These are phyloP conservation scores for Oncorhynchus nerka DNA, from an alignment of 2,113 vertebrate genomes.

Conservation along the genomic window DNA sequence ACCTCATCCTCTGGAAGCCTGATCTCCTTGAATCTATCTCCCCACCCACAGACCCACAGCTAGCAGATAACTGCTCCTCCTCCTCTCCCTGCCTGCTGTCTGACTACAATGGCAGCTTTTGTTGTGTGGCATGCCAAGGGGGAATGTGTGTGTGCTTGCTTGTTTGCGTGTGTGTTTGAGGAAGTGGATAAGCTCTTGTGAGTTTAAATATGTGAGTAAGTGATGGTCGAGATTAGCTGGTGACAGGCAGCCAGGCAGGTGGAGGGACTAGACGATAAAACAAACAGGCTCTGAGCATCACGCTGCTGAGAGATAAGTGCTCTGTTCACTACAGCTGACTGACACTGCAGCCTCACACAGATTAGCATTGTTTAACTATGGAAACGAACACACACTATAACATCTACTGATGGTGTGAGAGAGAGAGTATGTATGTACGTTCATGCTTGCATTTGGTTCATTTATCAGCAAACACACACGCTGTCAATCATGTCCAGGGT, in stretches of 20 bases:
- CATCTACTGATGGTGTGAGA: slow-evolving; percentile 1
- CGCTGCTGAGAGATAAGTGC: slow-evolving; percentile 26
- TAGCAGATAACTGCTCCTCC: slow-evolving; percentile 28
- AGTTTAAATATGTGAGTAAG: slow-evolving; percentile 38
- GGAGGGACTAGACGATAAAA: slow-evolving; percentile 23
- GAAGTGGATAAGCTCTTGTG: slow-evolving; percentile 14
- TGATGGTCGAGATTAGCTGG: slow-evolving; percentile 18
- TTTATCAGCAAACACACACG: background rate
- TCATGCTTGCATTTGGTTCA: slow-evolving; percentile 29
- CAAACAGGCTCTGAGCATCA: slow-evolving; percentile 20
- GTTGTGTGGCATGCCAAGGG: slow-evolving; percentile 15
- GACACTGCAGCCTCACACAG: slow-evolving; percentile 25
- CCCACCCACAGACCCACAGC: slow-evolving; percentile 3
- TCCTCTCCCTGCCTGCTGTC: background rate
- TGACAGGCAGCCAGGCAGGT: slow-evolving; percentile 13
- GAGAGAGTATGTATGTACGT: slow-evolving; percentile 31
- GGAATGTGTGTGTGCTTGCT: background rate
- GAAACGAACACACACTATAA: slow-evolving; percentile 25
- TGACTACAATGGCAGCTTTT: slow-evolving; percentile 40
- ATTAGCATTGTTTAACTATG: slow-evolving; percentile 37
- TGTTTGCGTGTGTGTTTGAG: slow-evolving; percentile 2
- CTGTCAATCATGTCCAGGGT: background rate
- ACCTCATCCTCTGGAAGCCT: slow-evolving; percentile 22
- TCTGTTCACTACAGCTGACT: slow-evolving; percentile 20
- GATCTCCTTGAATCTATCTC: slow-evolving; percentile 12